A percentile compares a stretch with the other conserved stretches of the same genome.
phyloP scores from a whole-genome alignment of 2,888 invertebrate species.

The Helleia helle region DNA sequence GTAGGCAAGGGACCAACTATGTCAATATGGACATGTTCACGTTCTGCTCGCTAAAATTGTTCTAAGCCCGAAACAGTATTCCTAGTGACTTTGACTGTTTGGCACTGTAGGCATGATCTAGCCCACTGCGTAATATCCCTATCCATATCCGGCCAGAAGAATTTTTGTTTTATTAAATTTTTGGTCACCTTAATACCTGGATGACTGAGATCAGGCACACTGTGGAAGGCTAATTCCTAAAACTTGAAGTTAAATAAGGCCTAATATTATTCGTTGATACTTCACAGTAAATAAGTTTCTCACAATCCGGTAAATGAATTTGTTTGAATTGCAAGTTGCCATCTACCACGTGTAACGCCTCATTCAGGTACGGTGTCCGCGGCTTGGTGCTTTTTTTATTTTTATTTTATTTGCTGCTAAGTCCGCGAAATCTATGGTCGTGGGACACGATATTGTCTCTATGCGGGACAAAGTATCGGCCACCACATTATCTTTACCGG shows the following conservation, averaged over 20 bases:
- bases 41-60: conserved; percentile 6
- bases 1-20: conserved; percentile 17
- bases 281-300: background rate
- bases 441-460: background rate
- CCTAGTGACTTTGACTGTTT: conserved; percentile 12
- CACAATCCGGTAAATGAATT: background rate
- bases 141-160: conserved; percentile 7
- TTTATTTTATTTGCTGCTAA: too few relatives aligned
- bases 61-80: conserved; percentile 10
- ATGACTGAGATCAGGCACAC: conserved; percentile 2
- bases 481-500: background rate
- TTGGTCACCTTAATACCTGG: background rate
- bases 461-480: background rate
- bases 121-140: conserved; percentile 8
- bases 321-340: background rate
- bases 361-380: background rate
- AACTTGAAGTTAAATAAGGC: background rate
- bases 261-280: background rate
- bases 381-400: too few relatives aligned
- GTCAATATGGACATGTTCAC: conserved; percentile 19
- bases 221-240: background rate
- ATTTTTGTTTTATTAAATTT: background rate
- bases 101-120: conserved; percentile 9
- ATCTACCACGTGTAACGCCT: background rate
- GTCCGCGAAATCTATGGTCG: too few relatives aligned